phyloP scores from a whole-genome alignment of 2,797 vertebrate species.

The Rhinogobio ventralis region DNA sequence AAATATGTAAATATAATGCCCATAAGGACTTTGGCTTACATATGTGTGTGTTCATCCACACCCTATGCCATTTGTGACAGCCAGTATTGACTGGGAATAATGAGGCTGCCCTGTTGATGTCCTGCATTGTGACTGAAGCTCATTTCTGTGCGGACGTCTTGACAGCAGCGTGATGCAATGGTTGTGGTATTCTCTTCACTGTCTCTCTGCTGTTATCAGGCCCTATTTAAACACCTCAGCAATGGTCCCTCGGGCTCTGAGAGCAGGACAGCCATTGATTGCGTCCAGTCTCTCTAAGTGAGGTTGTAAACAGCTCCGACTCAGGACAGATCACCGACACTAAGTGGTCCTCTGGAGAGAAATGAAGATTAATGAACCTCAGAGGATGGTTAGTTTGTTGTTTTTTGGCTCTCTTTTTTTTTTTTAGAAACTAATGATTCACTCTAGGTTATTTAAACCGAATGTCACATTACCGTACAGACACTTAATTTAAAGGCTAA shows the following conservation, averaged over 20 bases:
- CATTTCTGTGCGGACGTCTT: constrained; percentile 23
- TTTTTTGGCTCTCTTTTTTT: not conserved
- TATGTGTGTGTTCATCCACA: constrained; percentile 19
- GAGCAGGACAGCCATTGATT: constrained; percentile 75
- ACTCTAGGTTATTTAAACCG: constrained; percentile 61
- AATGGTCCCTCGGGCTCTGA: constrained; percentile 68
- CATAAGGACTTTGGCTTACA: constrained; percentile 60
- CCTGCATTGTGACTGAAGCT: constrained; percentile 49
- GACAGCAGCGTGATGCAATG: constrained; percentile 46
- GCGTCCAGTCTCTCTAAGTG: constrained; percentile 76
- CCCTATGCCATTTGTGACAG: constrained; percentile 36
- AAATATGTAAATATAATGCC: constrained; percentile 71
- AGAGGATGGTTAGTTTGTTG: constrained; percentile 54
- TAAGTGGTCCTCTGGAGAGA: constrained; percentile 77
- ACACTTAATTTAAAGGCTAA: constrained; percentile 11
- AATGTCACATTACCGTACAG: constrained; percentile 7
- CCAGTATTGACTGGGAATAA: constrained; percentile 47
- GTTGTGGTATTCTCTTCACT: constrained; percentile 42
- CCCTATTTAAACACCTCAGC: constrained; percentile 69
- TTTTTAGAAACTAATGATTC: constrained; percentile 71
- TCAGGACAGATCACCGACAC: constrained; percentile 74
- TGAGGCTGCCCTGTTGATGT: constrained; percentile 43
- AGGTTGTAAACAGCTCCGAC: constrained; percentile 78
- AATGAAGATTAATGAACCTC: constrained; percentile 82
- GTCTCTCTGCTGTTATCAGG: constrained; percentile 41